Evolutionary conservation across 2,113 vertebrate genomes (phyloP), one percentile per base, ranked within the genome.

Genomic region (Cinclus mexicanus): DNA sequence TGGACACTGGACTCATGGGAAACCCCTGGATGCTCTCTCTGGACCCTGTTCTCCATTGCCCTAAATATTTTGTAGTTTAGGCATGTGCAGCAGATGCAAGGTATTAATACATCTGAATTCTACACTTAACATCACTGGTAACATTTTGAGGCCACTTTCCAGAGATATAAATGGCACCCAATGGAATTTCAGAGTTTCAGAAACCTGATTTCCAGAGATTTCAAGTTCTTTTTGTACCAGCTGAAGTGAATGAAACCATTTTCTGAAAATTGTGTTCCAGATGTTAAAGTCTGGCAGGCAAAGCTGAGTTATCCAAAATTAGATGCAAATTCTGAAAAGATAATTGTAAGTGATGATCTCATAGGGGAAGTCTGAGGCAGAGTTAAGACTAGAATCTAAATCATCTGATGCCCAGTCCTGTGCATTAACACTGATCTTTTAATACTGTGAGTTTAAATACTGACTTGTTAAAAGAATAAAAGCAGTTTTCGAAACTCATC

Each of bases 251-350:
- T 78, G 10, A 76, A 83, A 87, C 60, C 15, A 26, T 47, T 76
- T 93, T 61, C 85, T 77, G 71, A 86, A 92, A 93, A 92, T 0
- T 49, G 29, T 11, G 65, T 90, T 84, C 75, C 63, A 50, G 53
- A 83, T 79, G 82, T 39, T 93, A 24, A 90, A 94, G 79, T 65
- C 75, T 82, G 71, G 28, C 61, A 72, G 57, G 41, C 44, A 93
- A n/a, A 90, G 59, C 37, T 69, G 74, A 53, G 59, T 82, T 93
- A 49, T 87, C 78, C 75, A 83, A 86, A 90, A 83, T 93, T 74
- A 90, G 83, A 83, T 72, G 64, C 31, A 67, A 72, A 3, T 63
- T 88, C 71, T 92, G 79, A 57, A 80, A 92, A 65, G 47, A 56
- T 49, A 90, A 87, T 85, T 63, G 14, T 63, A 72, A 83, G 55